Conservation (phyloP, 2,888 invertebrate genomes). For the Meloe dianella region DNA sequence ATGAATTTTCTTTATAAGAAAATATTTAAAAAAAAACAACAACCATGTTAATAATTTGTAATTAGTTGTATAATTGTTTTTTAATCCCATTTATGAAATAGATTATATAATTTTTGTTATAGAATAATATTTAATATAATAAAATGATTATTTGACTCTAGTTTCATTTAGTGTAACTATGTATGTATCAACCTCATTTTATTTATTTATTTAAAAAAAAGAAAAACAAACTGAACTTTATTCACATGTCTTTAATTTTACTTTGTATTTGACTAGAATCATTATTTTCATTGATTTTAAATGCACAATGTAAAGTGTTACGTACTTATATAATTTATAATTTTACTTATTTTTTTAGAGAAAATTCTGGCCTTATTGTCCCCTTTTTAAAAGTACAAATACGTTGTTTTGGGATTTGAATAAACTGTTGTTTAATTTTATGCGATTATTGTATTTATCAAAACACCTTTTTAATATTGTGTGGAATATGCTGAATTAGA, state of each 20-base stretch:
- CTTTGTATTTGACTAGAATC: background rate
- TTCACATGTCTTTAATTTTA: slow-evolving; percentile 1
- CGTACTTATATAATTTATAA: slow-evolving; percentile 26
- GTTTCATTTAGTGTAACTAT: slow-evolving; percentile 42
- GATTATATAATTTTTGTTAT: slow-evolving; percentile 58
- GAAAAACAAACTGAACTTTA: slow-evolving; percentile 23
- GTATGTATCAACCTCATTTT: slow-evolving; percentile 42
- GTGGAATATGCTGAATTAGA: too few relatives aligned
- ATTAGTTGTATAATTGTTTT: slow-evolving; percentile 60
- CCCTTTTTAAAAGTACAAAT: slow-evolving; percentile 38
- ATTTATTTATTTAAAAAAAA: slow-evolving; percentile 48
- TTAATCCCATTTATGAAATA: slow-evolving; percentile 53
- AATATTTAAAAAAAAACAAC: slow-evolving; percentile 51
- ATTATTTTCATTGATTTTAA: background rate
- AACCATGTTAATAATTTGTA: slow-evolving; percentile 55
- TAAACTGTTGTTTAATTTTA: slow-evolving; percentile 42
- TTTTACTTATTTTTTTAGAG: slow-evolving; percentile 31
- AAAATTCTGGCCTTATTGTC: slow-evolving; percentile 36
- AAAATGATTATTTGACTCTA: slow-evolving; percentile 46
- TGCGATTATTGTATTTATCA: slow-evolving; percentile 8
- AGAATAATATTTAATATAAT: slow-evolving; percentile 57
- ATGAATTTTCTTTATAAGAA: slow-evolving; percentile 59
- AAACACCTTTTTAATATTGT: background rate
- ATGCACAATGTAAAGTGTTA: background rate
- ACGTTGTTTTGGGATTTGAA: slow-evolving; percentile 39